These are phyloP conservation scores for Rhinogobius similis DNA, from an alignment of 2,113 vertebrate species.

Conservation along the genomic window DNA sequence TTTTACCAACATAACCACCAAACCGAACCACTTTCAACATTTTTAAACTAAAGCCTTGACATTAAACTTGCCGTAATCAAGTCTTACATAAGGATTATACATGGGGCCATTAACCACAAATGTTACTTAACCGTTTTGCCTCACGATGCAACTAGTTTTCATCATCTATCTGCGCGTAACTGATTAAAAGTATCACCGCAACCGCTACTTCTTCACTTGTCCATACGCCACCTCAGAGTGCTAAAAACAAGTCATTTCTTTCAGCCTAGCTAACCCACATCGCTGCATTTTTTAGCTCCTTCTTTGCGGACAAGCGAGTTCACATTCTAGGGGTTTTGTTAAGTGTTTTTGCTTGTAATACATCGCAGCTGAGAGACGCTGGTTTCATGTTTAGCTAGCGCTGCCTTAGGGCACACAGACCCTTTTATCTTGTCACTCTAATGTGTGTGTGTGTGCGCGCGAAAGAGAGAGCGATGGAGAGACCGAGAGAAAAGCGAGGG, in stretches of 20 bases:
- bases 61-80: too few relatives aligned
- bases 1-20: too few relatives aligned
- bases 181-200: not conserved
- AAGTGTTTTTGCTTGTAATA: constrained; percentile 50
- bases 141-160: too few relatives aligned
- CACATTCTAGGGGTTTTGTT: constrained; percentile 41
- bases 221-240: not conserved
- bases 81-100: too few relatives aligned
- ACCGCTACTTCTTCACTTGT: not conserved
- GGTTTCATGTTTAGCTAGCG: constrained; percentile 65
- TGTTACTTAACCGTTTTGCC: too few relatives aligned
- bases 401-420: constrained; percentile 68
- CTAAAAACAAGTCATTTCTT: not conserved
- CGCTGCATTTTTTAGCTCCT: constrained; percentile 23
- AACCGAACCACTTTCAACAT: too few relatives aligned
- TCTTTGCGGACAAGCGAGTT: constrained; percentile 33
- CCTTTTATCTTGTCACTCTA: constrained; percentile 75
- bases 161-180: too few relatives aligned
- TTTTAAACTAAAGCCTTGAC: too few relatives aligned
- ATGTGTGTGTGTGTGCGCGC: constrained; percentile 33
- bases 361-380: constrained; percentile 46
- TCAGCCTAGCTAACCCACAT: constrained; percentile 40
- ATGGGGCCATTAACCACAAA: too few relatives aligned
- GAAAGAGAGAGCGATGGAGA: constrained; percentile 16
- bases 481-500: not conserved